A percentile compares a stretch with the other conserved stretches of the same genome.
Evolutionary conservation across 2,797 vertebrate genomes (phyloP).

Genomic region (Enteromius radiatus): DNA sequence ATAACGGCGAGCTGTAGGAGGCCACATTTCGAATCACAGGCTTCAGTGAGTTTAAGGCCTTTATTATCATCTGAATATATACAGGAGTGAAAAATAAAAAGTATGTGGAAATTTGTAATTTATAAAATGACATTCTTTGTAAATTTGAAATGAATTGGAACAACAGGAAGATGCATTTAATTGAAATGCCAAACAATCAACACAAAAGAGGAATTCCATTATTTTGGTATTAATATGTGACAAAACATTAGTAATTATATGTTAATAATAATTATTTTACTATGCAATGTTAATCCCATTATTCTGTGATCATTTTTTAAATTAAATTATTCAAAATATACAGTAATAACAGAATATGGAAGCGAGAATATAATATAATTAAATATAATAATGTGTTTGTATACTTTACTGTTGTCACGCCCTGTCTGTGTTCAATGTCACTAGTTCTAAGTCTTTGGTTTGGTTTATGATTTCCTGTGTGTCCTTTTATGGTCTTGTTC

Average conservation of each 20-base stretch:
- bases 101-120: background rate
- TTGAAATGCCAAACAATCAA: background rate
- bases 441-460: too few species aligned
- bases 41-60: constrained; percentile 10
- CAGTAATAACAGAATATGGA: background rate
- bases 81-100: background rate
- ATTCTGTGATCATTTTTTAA: background rate
- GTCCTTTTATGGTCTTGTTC: too few species aligned
- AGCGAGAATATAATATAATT: background rate
- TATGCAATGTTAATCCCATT: background rate
- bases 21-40: constrained; percentile 1
- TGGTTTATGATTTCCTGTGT: too few species aligned
- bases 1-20: constrained; percentile 7
- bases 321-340: background rate
- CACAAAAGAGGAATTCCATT: background rate
- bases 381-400: background rate
- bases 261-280: background rate
- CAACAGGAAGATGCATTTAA: background rate
- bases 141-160: background rate
- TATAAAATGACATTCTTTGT: background rate
- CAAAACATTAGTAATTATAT: background rate
- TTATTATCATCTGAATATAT: constrained; percentile 9
- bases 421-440: too few species aligned
- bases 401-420: background rate
- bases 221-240: background rate